These are phyloP conservation scores for Dorcus parallelipipedus DNA, from an alignment of 2,888 invertebrate species.

Conservation along the genomic window DNA sequence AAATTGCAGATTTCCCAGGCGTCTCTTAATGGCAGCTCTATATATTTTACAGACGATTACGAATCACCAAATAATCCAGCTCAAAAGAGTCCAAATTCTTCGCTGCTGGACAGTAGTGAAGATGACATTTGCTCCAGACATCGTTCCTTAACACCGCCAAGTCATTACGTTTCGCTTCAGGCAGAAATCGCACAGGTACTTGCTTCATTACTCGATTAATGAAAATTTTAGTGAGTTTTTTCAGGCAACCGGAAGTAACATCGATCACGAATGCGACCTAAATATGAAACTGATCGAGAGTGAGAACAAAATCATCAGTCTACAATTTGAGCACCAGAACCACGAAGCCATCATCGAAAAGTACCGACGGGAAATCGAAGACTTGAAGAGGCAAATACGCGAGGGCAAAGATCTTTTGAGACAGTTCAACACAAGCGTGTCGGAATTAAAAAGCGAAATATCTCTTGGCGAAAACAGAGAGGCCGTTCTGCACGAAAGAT, in stretches of 20 bases:
- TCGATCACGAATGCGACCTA: neutral
- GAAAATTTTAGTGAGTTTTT: too few relatives aligned
- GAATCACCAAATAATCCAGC: too few relatives aligned
- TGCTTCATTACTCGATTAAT: neutral
- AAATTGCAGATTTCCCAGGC: too few relatives aligned
- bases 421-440: neutral
- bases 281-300: conserved; percentile 2
- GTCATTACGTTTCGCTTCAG: neutral
- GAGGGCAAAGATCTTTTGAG: neutral
- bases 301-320: conserved; percentile 6
- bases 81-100: too few relatives aligned
- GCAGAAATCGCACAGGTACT: neutral
- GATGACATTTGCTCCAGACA: neutral
- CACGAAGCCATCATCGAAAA: conserved; percentile 5
- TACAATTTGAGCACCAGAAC: conserved; percentile 11
- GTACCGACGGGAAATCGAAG: conserved; percentile 9
- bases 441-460: conserved; percentile 11
- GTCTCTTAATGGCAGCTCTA: too few relatives aligned
- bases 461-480: conserved; percentile 9
- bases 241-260: neutral
- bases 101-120: neutral
- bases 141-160: neutral
- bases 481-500: conserved; percentile 2
- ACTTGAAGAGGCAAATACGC: conserved; percentile 2
- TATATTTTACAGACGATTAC: too few relatives aligned